Conservation (phyloP, 1,140 invertebrate genomes). For the Drosophila sucinea region DNA sequence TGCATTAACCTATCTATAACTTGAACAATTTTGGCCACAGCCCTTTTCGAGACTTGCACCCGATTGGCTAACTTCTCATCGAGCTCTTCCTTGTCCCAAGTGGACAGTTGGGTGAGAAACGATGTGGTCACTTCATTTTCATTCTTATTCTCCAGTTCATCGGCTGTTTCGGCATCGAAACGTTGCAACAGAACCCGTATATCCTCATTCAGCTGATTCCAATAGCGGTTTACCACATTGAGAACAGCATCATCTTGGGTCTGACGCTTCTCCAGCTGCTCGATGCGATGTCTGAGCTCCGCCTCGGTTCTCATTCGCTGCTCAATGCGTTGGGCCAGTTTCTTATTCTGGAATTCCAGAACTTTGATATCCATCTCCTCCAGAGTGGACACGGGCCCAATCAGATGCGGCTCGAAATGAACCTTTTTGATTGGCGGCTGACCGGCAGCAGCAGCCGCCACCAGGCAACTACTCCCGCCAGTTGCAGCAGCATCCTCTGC, state of each 20-base stretch:
- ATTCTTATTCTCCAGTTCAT: slow-evolving; percentile 98
- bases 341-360: slow-evolving; percentile 98
- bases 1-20: slow-evolving; percentile 97
- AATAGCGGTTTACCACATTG: slow-evolving; percentile 98
- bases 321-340: slow-evolving; percentile 96
- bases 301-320: slow-evolving; percentile 94
- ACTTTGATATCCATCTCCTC: slow-evolving; percentile 99
- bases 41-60: slow-evolving; percentile 95
- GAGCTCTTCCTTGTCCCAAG: slow-evolving; percentile 98
- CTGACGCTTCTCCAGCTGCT: slow-evolving; percentile 98
- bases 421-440: slow-evolving; percentile 94
- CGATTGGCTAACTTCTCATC: slow-evolving; percentile 97
- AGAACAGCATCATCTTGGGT: slow-evolving; percentile 98
- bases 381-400: slow-evolving; percentile 95
- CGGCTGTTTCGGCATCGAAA: slow-evolving; percentile 98
- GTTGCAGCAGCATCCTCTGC: slow-evolving; percentile 85
- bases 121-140: slow-evolving; percentile 98
- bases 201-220: slow-evolving; percentile 99
- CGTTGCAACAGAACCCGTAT: slow-evolving; percentile 96
- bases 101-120: slow-evolving; percentile 97
- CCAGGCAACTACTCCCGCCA: slow-evolving; percentile 79
- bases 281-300: slow-evolving; percentile 95
- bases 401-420: slow-evolving; percentile 95
- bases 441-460: slow-evolving; percentile 65
- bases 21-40: slow-evolving; percentile 97